These are phyloP conservation scores for Isurus oxyrinchus DNA, from an alignment of 2,113 vertebrate species.

Conservation along the genomic window DNA sequence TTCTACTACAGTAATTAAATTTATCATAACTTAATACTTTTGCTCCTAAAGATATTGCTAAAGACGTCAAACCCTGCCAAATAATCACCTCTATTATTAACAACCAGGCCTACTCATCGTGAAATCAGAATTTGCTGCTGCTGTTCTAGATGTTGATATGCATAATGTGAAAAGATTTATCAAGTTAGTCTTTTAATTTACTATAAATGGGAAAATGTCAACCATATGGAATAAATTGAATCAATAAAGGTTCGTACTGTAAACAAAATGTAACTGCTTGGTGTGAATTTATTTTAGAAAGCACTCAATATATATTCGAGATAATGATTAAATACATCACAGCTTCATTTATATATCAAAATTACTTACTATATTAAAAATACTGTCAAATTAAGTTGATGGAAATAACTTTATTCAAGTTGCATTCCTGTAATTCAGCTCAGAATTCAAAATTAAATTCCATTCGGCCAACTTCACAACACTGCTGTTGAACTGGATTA, in stretches of 20 bases:
- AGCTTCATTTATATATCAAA: not conserved
- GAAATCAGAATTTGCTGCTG: not conserved
- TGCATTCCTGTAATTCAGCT: not conserved
- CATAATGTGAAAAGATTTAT: not conserved
- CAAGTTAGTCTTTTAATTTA: not conserved
- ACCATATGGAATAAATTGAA: not conserved
- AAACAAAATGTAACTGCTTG: not conserved
- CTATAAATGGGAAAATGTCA: not conserved
- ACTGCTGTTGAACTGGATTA: not conserved
- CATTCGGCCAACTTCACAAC: not conserved
- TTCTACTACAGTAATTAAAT: not conserved
- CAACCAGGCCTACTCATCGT: not conserved
- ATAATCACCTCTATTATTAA: not conserved
- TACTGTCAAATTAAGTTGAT: not conserved
- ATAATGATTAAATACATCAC: not conserved
- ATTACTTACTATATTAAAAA: not conserved
- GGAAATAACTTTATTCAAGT: not conserved
- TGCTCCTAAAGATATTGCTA: not conserved
- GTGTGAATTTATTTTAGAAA: not conserved
- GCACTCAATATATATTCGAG: not conserved
- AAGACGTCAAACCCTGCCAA: not conserved
- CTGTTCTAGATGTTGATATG: not conserved
- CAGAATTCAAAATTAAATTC: not conserved
- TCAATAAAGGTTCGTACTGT: not conserved
- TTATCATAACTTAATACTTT: not conserved